These are phyloP conservation scores for Limosa lapponica DNA, from an alignment of 2,797 vertebrate species.

Conservation along the genomic window DNA sequence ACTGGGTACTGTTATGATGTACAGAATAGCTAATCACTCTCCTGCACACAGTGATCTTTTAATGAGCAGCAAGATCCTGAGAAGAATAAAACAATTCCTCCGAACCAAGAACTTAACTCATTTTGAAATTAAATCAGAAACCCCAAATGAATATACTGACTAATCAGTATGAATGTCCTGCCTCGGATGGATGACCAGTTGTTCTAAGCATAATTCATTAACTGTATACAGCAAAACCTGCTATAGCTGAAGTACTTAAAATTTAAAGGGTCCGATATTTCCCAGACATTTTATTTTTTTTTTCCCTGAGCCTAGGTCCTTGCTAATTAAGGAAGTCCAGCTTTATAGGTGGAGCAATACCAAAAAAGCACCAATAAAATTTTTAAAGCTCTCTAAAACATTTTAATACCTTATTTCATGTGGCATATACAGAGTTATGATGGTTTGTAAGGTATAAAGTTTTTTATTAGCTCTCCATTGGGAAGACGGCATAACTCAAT, in stretches of 20 bases:
- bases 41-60: neutral
- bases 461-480: slow-evolving; percentile 53
- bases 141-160: neutral
- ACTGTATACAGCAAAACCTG: neutral
- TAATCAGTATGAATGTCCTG: neutral
- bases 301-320: neutral
- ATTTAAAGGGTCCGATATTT: slow-evolving; percentile 12
- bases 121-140: slow-evolving; percentile 1
- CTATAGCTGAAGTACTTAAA: neutral
- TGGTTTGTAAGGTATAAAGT: slow-evolving; percentile 51
- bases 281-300: neutral
- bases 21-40: neutral
- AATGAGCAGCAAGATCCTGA: neutral
- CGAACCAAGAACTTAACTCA: neutral
- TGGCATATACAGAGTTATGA: slow-evolving; percentile 58
- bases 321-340: slow-evolving; percentile 57
- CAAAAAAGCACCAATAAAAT: slow-evolving; percentile 50
- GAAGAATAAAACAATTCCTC: neutral
- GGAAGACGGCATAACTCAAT: slow-evolving; percentile 37
- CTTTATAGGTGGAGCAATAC: slow-evolving; percentile 51
- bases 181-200: neutral
- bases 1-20: neutral
- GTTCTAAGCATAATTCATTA: neutral
- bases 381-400: slow-evolving; percentile 65
- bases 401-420: slow-evolving; percentile 65